phyloP scores from a whole-genome alignment of 1,140 invertebrate species.

The Chrysomallon squamiferum region DNA sequence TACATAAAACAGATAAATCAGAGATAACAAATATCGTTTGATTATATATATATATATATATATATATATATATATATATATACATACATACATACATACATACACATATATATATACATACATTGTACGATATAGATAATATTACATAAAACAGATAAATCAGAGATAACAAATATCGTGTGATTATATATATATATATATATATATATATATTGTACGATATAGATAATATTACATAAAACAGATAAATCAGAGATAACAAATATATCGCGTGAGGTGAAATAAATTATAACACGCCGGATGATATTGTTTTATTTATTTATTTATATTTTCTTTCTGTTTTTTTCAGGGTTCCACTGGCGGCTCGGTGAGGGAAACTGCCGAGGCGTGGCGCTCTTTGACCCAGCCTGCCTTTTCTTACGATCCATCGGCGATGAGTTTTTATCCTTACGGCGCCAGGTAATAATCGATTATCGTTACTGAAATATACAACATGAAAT shows the following conservation, averaged over 20 bases:
- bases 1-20: not conserved
- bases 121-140: too few species aligned
- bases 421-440: constrained; percentile 31
- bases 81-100: constrained; percentile 10
- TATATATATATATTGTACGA: too few species aligned
- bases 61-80: constrained; percentile 21
- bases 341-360: constrained; percentile 15
- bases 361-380: constrained; percentile 17
- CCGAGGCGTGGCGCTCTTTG: constrained; percentile 29
- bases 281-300: too few species aligned
- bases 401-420: constrained; percentile 27
- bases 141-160: too few species aligned
- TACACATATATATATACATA: constrained; percentile 27
- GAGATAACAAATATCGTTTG: too few species aligned
- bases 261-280: too few species aligned
- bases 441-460: constrained; percentile 25
- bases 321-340: not conserved
- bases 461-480: not conserved
- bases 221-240: too few species aligned
- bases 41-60: not conserved
- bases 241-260: too few species aligned
- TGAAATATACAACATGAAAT: too few species aligned
- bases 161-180: not conserved
- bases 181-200: too few species aligned
- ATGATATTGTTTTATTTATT: too few species aligned